phyloP scores from a whole-genome alignment of 2,888 invertebrate species.

The Thymelicus sylvestris region DNA sequence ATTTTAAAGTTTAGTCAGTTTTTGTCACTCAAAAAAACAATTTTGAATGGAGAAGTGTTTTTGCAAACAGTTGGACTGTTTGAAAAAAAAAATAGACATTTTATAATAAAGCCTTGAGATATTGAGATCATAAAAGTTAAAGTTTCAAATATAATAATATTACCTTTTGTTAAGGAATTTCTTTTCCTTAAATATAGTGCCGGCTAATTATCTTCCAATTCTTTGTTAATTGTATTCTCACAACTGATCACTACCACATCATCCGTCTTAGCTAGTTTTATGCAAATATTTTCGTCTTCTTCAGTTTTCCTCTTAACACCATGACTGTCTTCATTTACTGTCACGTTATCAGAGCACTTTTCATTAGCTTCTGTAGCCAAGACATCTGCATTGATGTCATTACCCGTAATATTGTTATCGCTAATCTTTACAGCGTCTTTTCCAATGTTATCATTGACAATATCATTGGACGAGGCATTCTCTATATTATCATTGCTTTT shows the following conservation, averaged over 20 bases:
- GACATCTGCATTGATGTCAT: background rate
- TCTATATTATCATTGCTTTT: background rate
- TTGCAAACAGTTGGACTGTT: too few relatives aligned
- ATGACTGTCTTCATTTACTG: slow-evolving; percentile 22
- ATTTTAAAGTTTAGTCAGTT: too few relatives aligned
- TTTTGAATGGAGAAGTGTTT: too few relatives aligned
- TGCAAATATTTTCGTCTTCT: background rate
- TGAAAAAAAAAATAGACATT: too few relatives aligned
- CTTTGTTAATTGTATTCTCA: background rate
- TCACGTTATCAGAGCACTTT: slow-evolving; percentile 3
- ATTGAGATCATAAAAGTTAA: too few relatives aligned
- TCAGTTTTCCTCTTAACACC: slow-evolving; percentile 13
- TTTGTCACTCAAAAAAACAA: too few relatives aligned
- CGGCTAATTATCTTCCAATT: background rate
- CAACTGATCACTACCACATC: background rate
- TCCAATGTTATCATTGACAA: background rate
- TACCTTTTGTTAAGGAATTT: too few relatives aligned
- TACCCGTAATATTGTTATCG: background rate
- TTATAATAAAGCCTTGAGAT: too few relatives aligned
- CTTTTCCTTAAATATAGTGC: background rate
- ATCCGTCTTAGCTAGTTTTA: background rate
- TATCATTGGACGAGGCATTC: background rate
- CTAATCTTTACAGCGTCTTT: background rate
- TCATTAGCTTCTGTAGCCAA: background rate
- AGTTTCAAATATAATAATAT: too few relatives aligned